Conservation (phyloP, 2,888 invertebrate species). For the Oxytorus armatus region DNA sequence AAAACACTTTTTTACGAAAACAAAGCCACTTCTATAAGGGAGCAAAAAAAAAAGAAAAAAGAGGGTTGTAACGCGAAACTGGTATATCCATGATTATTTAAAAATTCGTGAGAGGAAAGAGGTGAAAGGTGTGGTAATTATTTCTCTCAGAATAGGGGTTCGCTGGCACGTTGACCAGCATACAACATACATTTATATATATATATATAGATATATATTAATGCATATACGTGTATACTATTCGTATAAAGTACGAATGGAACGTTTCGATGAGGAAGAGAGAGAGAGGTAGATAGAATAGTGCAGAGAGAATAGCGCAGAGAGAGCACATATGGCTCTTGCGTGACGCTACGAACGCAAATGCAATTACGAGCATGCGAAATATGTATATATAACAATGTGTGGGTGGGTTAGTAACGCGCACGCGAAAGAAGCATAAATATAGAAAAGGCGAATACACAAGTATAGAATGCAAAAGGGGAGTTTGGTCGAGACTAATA, state of each 20-base stretch:
- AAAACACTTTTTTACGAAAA: too few species aligned
- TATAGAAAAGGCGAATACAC: constrained; percentile 54
- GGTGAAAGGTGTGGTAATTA: constrained; percentile 40
- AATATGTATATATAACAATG: constrained; percentile 53
- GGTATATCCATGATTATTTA: constrained; percentile 20
- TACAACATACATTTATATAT: constrained; percentile 11
- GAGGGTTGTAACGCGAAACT: too few species aligned
- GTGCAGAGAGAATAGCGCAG: constrained; percentile 15
- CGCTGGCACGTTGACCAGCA: constrained; percentile 16
- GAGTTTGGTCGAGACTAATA: constrained; percentile 37
- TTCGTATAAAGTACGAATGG: constrained; percentile 29
- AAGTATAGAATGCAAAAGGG: constrained; percentile 31
- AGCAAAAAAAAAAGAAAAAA: too few species aligned
- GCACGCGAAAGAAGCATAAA: constrained; percentile 64
- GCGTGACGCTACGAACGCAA: constrained; percentile 69
- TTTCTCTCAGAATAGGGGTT: constrained; percentile 43
- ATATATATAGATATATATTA: too few species aligned
- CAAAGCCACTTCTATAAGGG: too few species aligned
- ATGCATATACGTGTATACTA: too few species aligned
- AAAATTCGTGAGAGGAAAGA: constrained; percentile 5
- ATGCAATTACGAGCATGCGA: constrained; percentile 70
- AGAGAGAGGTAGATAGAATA: constrained; percentile 6
- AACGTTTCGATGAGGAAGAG: constrained; percentile 7
- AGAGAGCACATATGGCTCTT: constrained; percentile 58
- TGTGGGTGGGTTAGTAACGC: constrained; percentile 5